Evolutionary conservation across 2,113 vertebrate species (phyloP).

Genomic region (Sander vitreus): DNA sequence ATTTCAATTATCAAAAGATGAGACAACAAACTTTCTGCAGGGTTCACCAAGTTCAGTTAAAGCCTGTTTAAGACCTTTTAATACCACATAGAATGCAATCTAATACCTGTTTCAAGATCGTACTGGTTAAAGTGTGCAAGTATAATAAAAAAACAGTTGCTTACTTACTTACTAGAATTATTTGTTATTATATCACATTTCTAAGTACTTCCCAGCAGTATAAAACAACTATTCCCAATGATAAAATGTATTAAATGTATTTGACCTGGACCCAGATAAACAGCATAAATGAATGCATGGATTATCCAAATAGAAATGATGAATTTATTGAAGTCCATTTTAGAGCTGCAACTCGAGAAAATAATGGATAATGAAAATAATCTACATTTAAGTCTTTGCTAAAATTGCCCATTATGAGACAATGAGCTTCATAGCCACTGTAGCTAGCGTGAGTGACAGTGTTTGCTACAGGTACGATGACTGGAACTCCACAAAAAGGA

Average conservation of each 20-base stretch:
- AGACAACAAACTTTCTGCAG: background rate
- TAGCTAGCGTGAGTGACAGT: background rate
- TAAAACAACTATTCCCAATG: background rate
- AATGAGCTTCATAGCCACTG: background rate
- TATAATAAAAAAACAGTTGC: background rate
- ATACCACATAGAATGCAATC: background rate
- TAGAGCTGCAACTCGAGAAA: background rate
- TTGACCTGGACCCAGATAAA: background rate
- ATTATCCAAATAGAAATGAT: background rate
- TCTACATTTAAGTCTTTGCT: background rate
- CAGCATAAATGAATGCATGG: background rate
- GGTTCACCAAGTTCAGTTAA: background rate
- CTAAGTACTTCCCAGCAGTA: background rate
- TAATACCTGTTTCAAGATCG: background rate
- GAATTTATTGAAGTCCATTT: background rate
- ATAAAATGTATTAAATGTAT: background rate
- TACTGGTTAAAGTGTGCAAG: background rate
- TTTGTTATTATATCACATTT: background rate
- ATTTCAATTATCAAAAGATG: slow-evolving; percentile 9
- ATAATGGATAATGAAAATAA: background rate
- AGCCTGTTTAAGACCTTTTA: background rate
- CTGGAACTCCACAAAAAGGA: background rate
- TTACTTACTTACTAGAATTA: background rate
- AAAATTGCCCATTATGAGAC: background rate
- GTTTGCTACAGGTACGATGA: background rate